These are phyloP conservation scores for Perccottus glenii DNA, from an alignment of 2,113 vertebrate genomes.

Conservation along the genomic window DNA sequence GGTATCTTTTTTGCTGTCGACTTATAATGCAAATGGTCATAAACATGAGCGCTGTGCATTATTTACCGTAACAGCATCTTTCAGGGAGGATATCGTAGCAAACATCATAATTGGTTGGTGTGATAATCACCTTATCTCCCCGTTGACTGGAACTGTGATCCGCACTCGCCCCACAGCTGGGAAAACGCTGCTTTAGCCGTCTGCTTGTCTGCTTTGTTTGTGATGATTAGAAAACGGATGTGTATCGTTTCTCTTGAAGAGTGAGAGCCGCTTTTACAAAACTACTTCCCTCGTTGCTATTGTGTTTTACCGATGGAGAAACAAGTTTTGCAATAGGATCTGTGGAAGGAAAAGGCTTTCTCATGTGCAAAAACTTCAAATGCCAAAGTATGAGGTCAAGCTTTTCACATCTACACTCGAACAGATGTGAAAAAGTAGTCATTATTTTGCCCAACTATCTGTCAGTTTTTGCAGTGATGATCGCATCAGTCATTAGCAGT, in stretches of 20 bases:
- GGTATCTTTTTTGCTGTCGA: background rate
- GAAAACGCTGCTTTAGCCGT: conserved; percentile 61
- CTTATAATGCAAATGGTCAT: conserved; percentile 25
- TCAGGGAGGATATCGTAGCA: conserved; percentile 31
- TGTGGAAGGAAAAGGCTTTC: conserved; percentile 25
- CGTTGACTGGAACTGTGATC: conserved; percentile 46
- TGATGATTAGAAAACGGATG: conserved; percentile 75
- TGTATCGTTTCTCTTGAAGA: conserved; percentile 57
- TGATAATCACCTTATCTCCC: conserved; percentile 73
- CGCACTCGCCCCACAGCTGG: conserved; percentile 63
- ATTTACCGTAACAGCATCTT: conserved; percentile 39
- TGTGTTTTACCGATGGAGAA: conserved; percentile 58
- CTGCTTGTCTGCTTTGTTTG: conserved; percentile 76
- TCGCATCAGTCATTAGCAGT: no score
- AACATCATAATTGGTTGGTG: conserved; percentile 70
- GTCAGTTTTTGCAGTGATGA: no score
- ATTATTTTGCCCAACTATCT: no score
- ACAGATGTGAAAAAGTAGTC: no score
- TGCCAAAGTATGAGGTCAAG: no score
- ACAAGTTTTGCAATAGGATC: conserved; percentile 33
- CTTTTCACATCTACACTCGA: no score
- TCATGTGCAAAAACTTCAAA: no score
- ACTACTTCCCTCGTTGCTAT: conserved; percentile 20
- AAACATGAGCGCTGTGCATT: conserved; percentile 31
- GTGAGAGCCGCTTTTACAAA: conserved; percentile 29